These are phyloP conservation scores for Epiblema foenella DNA, from an alignment of 2,888 invertebrate genomes.

Conservation along the genomic window DNA sequence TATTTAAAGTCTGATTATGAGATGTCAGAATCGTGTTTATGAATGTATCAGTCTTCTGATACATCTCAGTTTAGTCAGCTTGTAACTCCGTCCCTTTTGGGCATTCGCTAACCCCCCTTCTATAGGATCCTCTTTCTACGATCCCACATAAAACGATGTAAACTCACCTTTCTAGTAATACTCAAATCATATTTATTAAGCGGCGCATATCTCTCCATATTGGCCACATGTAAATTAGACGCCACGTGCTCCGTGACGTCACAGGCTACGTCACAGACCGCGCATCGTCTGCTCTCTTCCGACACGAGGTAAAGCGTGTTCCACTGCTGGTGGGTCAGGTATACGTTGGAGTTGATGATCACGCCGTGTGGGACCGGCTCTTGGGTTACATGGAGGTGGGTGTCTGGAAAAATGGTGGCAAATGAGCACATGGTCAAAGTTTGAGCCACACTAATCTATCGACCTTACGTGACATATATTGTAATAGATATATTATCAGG, in stretches of 20 bases:
- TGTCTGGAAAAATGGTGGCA: slow-evolving; percentile 21
- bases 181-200: slow-evolving; percentile 53
- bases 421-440: no score
- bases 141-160: no score
- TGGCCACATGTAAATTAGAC: slow-evolving; percentile 40
- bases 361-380: slow-evolving; percentile 47
- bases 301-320: slow-evolving; percentile 48
- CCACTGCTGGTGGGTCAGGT: slow-evolving; percentile 47
- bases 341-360: slow-evolving; percentile 50
- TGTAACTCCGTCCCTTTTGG: no score
- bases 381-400: slow-evolving; percentile 18
- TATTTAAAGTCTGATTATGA: no score
- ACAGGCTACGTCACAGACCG: slow-evolving; percentile 45
- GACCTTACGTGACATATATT: no score
- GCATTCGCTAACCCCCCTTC: no score
- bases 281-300: slow-evolving; percentile 41
- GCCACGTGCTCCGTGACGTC: slow-evolving; percentile 45
- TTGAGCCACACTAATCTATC: no score
- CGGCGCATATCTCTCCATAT: slow-evolving; percentile 47
- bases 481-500: no score
- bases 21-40: no score
- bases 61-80: no score
- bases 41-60: no score
- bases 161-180: slow-evolving; percentile 51
- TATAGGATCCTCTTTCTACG: no score